Percentiles rank a stretch among this genome's conserved stretches.
phyloP scores from a whole-genome alignment of 2,797 vertebrate species.

The Ctenosaura bakeri region DNA sequence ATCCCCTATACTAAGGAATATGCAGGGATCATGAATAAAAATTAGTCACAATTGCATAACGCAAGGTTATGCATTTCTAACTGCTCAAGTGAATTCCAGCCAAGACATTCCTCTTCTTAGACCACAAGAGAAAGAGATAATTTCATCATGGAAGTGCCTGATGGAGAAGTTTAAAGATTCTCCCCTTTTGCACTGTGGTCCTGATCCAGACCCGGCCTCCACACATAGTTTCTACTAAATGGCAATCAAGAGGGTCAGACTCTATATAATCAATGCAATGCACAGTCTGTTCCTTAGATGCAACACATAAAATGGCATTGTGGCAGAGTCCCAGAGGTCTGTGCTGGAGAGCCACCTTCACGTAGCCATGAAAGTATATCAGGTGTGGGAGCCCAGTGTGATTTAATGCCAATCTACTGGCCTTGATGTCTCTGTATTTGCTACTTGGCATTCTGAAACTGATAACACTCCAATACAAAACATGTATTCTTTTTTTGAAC shows the following conservation, averaged over 20 bases:
- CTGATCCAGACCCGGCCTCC: not conserved
- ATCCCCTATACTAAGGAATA: too few relatives aligned
- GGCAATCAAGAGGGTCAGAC: too few relatives aligned
- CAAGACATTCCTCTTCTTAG: not conserved
- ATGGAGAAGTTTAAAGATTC: not conserved
- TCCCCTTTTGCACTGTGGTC: not conserved
- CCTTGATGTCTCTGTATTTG: not conserved
- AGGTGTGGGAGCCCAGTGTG: not conserved
- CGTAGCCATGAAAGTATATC: too few relatives aligned
- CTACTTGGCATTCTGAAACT: slow-evolving; percentile 38
- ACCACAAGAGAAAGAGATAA: not conserved
- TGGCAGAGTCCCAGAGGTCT: not conserved
- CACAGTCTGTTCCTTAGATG: not conserved
- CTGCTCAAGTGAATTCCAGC: too few relatives aligned
- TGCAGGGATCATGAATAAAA: too few relatives aligned
- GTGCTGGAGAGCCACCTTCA: not conserved
- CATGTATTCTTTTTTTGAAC: not conserved
- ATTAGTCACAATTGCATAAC: too few relatives aligned
- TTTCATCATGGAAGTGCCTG: not conserved
- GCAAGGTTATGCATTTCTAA: too few relatives aligned
- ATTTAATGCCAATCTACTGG: not conserved
- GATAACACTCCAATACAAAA: not conserved
- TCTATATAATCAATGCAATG: not conserved
- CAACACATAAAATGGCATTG: not conserved
- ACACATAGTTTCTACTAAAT: not conserved